Evolutionary conservation across 1,140 invertebrate genomes (phyloP).

Genomic region (Cydia splendana): DNA sequence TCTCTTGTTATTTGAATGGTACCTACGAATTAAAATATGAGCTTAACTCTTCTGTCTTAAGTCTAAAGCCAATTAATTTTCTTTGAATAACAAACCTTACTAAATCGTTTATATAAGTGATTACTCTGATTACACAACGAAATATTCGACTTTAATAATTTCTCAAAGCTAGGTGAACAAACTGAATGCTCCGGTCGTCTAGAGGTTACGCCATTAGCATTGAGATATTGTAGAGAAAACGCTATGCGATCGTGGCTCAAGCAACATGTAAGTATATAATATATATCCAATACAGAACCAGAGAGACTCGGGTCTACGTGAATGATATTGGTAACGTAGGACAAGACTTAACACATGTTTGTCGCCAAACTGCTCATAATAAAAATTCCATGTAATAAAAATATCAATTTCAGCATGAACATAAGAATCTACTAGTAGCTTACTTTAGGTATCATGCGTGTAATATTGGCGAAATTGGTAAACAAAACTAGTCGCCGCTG

Average conservation of each 20-base stretch:
- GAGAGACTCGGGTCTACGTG: too few relatives aligned
- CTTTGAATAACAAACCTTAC: background rate
- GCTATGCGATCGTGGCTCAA: background rate
- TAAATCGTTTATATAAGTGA: conserved; percentile 1
- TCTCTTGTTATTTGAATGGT: too few relatives aligned
- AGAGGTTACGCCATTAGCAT: background rate
- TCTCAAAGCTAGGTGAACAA: background rate
- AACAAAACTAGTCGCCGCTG: too few relatives aligned
- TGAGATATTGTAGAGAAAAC: background rate
- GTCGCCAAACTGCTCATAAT: too few relatives aligned
- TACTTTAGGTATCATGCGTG: too few relatives aligned
- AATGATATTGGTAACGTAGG: too few relatives aligned
- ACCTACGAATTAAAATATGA: background rate
- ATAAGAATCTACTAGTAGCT: too few relatives aligned
- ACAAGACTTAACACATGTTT: too few relatives aligned
- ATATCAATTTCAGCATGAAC: too few relatives aligned
- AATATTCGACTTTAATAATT: background rate
- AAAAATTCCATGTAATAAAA: too few relatives aligned
- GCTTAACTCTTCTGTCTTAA: background rate
- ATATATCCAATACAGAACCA: too few relatives aligned
- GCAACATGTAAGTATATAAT: background rate
- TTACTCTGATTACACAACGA: background rate
- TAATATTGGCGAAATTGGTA: too few relatives aligned
- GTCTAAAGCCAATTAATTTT: background rate
- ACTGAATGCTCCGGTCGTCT: background rate